Evolutionary conservation across 2,888 invertebrate species (phyloP), one percentile per base, ranked within the genome.

Genomic region (Anthrax anthrax): DNA sequence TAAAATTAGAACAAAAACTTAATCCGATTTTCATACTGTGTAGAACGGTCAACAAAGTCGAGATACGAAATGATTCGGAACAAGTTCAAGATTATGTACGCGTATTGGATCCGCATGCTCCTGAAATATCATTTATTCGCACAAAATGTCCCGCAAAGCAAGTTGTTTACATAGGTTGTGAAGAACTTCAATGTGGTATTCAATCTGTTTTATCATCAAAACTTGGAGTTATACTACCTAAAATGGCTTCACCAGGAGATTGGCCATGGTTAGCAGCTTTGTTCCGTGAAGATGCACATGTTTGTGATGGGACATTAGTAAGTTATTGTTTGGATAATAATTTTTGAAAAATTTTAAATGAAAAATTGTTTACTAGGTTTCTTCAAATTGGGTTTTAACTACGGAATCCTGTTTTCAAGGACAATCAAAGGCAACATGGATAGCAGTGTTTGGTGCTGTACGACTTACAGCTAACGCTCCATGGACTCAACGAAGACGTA

Each of bases 241-340:
- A 85, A 58, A 80, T 84, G 67, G 77, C 87, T 1, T 73, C 73
- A 4, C 82, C 84, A 1, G 89, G 88, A 3, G 88, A 89, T 63
- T 89, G 90, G 90, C 91, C 91, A n/a, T 91, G 91, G 90, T 81
- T 88, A 61, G 85, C 81, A 17, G 81, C 85, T 2, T 71, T 92
- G 3, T 78, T 85, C 58, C 81, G 88, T 56, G 80, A 88, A 58
- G 83, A 87, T 54, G 80, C 83, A 37, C 90, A 91, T 62, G 84
- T 87, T 8, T 92, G 91, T 62, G 91, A 92, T 63, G 90, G 85
- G 2, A 85, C 87, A 2, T 73, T 92, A 37, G 75, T 90, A 39
- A 49, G 51, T 48, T 3, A 18, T 12, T 18, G 1, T 16, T 34
- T 34, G 5, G 12, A n/a, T n/a, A n/a, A n/a, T n/a, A n/a, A n/a